Base-by-base conservation (phyloP, 2,888 invertebrate species). In the Hyposoter dolosus region DNA sequence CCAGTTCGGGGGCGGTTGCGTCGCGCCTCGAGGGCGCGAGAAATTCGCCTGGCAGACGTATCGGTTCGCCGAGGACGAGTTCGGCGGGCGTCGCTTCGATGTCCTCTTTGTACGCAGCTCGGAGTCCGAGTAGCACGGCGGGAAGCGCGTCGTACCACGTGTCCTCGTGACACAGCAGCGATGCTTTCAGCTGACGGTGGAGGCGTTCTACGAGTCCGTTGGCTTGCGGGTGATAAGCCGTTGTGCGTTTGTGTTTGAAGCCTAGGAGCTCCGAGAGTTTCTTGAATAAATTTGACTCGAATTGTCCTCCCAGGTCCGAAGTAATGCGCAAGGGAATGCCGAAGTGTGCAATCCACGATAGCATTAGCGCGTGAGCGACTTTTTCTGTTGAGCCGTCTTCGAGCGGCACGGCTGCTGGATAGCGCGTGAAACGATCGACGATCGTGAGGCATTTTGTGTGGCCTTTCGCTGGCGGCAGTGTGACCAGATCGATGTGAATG, bases 171-270 rank as follows among this genome's bases (percentile, higher is more conserved):
- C 65, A 65, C 76, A 83, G 60, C 40, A 69, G 19, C 35, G 45
- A 40, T n/a, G 83, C 15, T 43, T 80, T 35, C 17, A 65, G 23
- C 74, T 71, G 15, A 76, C 83, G 43, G 72, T 80, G 69, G 83
- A 88, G 63, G 82, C 84, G 12, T 45, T 90, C 88, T 4, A 89
- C 88, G 56, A 89, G 66, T 1, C 89, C 88, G 45, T 91, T 76
- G 9, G 82, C 77, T 23, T 81, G 75, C 0, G 81, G 76, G 43
- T 81, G 81, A 9, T 80, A 53, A 23, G 72, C 65, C 53, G 81
- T 84, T n/a, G 84, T 81, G 3, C 63, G 17, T 15, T 66, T 35
- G 40, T 66, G 66, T n/a, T 66, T n/a, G 5, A 90, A 69, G 12
- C 76, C 84, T 9, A 80, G 40, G 2, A 84, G 23, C n/a, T 75